Base-by-base conservation (phyloP, 1,140 invertebrate species). In the Polypedilum pembai region DNA sequence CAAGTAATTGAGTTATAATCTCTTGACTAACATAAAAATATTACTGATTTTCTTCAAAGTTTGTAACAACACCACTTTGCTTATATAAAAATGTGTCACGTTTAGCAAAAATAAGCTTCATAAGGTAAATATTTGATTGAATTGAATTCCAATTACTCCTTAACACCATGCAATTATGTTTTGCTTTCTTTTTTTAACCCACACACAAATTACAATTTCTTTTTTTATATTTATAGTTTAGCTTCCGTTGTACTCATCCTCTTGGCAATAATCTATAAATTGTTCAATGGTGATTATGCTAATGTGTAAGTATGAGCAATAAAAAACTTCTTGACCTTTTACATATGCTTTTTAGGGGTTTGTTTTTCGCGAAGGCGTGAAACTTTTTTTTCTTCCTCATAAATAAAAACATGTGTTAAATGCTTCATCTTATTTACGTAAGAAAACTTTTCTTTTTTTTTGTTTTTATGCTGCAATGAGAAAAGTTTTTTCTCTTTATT, bases 31-130 rank as follows among this genome's bases (percentile, higher is more conserved):
- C 24, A 33, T 33, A 1, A 3, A 33, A 33, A 3, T 5, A 56
- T 15, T n/a, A 56, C n/a, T 56, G 45, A 56, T n/a, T 56, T 56
- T n/a, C 65, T 69, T 69, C 18, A 18, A n/a, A 69, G 40, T 81
- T 80, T 74, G 83, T 95, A 76, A 93, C 91, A 0, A 85, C 94
- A 75, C 94, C 94, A 1, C 83, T 95, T 8, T 94, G 93, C 76
- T 83, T 95, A 7, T 92, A 93, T 78, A 88, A 89, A 80, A 90
- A 94, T 80, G 89, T 95, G 73, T 89, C 91, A 0, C 86, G 88
- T 76, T 83, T 95, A 45, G 90, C 91, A 17, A 91, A 93, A 81
- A 91, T 91, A 40, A 92, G 91, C 3, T 89, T 94, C 75, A 80
- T 92, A n/a, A 92, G 91, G 65, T 69, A 69, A 69, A 33, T 33